Evolutionary conservation across 2,797 vertebrate genomes (phyloP).

Genomic region (Chanos chanos): DNA sequence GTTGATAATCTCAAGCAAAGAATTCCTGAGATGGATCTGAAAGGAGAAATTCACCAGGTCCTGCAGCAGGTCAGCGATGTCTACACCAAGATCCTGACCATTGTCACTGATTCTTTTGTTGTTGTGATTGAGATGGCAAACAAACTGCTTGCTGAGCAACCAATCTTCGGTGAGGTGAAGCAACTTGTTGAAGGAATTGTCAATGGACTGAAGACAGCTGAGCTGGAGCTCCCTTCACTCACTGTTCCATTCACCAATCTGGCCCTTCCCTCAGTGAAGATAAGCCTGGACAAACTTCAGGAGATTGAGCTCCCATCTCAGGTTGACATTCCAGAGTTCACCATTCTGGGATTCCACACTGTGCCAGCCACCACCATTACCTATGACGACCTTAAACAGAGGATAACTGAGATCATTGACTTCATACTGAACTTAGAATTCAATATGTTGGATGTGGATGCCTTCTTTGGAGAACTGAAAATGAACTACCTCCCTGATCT

Average conservation of each 20-base stretch:
- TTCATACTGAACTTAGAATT: constrained; percentile 76
- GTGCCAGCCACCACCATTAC: constrained; percentile 79
- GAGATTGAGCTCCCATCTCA: constrained; percentile 73
- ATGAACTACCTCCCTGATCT: constrained; percentile 72
- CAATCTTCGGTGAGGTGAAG: constrained; percentile 64
- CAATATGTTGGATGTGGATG: constrained; percentile 63
- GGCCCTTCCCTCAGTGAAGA: constrained; percentile 69
- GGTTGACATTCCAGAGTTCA: constrained; percentile 82
- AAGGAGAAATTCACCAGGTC: constrained; percentile 51
- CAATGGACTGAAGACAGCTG: constrained; percentile 67
- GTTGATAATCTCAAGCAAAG: constrained; percentile 66
- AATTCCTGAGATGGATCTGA: constrained; percentile 73
- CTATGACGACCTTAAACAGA: constrained; percentile 76
- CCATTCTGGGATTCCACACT: constrained; percentile 69
- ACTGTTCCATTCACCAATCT: constrained; percentile 84
- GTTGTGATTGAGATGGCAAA: constrained; percentile 19
- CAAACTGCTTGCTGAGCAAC: constrained; percentile 52
- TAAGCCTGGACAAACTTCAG: constrained; percentile 72
- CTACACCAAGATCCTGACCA: constrained; percentile 53
- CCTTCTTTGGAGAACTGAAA: constrained; percentile 75
- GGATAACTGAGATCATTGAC: constrained; percentile 75
- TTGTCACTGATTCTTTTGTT: constrained; percentile 53
- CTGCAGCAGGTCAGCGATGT: constrained; percentile 55
- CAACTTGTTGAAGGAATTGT: constrained; percentile 60
- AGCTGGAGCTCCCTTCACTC: constrained; percentile 78